These are phyloP conservation scores for Alouatta palliata DNA, from an alignment of 2,113 vertebrate genomes.

Conservation along the genomic window DNA sequence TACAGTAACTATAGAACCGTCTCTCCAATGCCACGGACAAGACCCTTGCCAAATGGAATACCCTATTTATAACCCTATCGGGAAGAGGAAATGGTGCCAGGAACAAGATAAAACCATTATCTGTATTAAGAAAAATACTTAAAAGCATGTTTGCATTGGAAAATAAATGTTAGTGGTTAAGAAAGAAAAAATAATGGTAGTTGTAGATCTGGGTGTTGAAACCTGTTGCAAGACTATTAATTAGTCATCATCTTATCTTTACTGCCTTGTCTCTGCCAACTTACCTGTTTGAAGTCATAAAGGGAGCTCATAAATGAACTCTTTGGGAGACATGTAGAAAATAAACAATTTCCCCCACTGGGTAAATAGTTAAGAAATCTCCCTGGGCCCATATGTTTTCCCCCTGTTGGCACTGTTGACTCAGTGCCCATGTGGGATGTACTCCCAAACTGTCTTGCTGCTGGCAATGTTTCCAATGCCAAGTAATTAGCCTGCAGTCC, in stretches of 20 bases:
- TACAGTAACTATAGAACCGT: slow-evolving; percentile 71
- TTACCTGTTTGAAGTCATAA: slow-evolving; percentile 77
- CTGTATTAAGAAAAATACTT: slow-evolving; percentile 77
- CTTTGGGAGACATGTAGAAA: slow-evolving; percentile 65
- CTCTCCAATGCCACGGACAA: slow-evolving; percentile 59
- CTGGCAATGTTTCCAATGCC: not conserved
- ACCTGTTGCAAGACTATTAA: slow-evolving; percentile 81
- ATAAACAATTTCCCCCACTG: slow-evolving; percentile 62
- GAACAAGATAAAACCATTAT: slow-evolving; percentile 80
- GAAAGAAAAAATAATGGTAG: slow-evolving; percentile 71
- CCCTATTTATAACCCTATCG: slow-evolving; percentile 61
- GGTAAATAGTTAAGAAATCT: slow-evolving; percentile 66
- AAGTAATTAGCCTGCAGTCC: not conserved
- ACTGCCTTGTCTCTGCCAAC: slow-evolving; percentile 75
- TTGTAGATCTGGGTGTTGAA: slow-evolving; percentile 84
- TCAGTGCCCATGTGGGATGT: not conserved
- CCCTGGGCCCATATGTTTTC: not conserved
- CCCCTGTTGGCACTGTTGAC: not conserved
- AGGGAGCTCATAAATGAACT: slow-evolving; percentile 80
- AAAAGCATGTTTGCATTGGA: slow-evolving; percentile 79
- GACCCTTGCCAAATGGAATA: slow-evolving; percentile 60
- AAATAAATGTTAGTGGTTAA: slow-evolving; percentile 78
- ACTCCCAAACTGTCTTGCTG: not conserved
- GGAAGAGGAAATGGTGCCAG: slow-evolving; percentile 74
- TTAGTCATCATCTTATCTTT: slow-evolving; percentile 84